Percentiles rank a stretch among this genome's conserved stretches.
Evolutionary conservation across 2,888 invertebrate genomes (phyloP).

Genomic region (Acanthopleura granulata): DNA sequence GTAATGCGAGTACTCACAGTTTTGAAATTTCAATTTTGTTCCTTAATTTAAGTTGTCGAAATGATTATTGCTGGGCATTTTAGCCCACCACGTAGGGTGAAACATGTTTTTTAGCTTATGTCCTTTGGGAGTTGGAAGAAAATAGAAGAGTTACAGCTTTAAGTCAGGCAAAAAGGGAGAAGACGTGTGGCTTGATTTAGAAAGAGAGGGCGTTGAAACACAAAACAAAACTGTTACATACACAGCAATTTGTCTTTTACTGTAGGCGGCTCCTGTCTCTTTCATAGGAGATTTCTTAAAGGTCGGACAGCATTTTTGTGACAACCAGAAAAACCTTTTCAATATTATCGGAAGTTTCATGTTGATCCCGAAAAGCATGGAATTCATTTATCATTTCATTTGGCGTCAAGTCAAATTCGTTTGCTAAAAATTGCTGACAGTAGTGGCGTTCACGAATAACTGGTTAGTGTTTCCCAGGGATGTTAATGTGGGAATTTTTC

Average conservation of each 20-base stretch:
- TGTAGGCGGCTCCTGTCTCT: no score
- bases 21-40: constrained; percentile 12
- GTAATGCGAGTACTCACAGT: neutral
- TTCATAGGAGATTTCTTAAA: no score
- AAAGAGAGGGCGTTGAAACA: no score
- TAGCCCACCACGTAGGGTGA: no score
- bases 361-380: neutral
- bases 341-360: neutral
- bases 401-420: neutral
- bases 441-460: neutral
- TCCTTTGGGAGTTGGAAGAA: no score
- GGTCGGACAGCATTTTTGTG: neutral
- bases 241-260: no score
- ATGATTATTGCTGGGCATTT: no score
- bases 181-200: no score
- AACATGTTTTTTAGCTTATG: no score
- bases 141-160: no score
- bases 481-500: neutral
- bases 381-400: constrained; percentile 1
- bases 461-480: neutral
- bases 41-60: neutral
- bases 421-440: constrained; percentile 2
- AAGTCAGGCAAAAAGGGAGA: no score
- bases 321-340: neutral
- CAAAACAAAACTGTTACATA: no score